A percentile compares a stretch with the other conserved stretches of the same genome.
These are phyloP conservation scores for Brassicogethes aeneus DNA, from an alignment of 2,888 invertebrate genomes.

Conservation along the genomic window DNA sequence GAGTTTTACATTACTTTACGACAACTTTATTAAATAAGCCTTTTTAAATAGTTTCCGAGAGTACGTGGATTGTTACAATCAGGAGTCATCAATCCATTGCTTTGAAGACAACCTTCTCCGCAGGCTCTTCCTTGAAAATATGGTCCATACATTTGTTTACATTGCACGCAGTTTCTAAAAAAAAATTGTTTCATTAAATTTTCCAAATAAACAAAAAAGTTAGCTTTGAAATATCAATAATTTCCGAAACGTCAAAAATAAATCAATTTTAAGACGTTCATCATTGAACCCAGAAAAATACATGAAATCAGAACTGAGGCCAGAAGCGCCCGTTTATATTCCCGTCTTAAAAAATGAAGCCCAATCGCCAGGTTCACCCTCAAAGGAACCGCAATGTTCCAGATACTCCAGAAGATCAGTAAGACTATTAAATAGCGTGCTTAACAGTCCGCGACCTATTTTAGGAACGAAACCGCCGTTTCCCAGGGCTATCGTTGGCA, in stretches of 20 bases:
- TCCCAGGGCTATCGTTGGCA: slow-evolving; percentile 24
- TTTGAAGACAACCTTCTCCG: slow-evolving; percentile 39
- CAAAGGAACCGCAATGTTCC: slow-evolving; percentile 16
- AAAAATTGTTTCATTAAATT: no score
- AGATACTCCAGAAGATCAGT: slow-evolving; percentile 18
- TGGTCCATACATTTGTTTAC: slow-evolving; percentile 44
- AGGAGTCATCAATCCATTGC: slow-evolving; percentile 32
- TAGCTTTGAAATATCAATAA: no score
- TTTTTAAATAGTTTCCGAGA: slow-evolving; percentile 38
- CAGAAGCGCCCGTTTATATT: slow-evolving; percentile 23
- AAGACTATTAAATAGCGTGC: slow-evolving; percentile 10
- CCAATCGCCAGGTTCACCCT: slow-evolving; percentile 2
- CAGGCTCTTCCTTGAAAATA: slow-evolving; percentile 43
- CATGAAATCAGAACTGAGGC: slow-evolving; percentile 23
- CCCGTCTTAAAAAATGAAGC: slow-evolving; percentile 16
- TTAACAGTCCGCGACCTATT: slow-evolving; percentile 23
- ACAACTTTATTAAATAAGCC: slow-evolving; percentile 27
- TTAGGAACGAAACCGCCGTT: slow-evolving; percentile 21
- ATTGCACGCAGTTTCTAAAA: slow-evolving; percentile 42
- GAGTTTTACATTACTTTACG: no score
- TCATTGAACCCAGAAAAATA: no score
- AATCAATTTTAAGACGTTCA: no score
- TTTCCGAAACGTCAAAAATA: no score
- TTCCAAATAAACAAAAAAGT: no score
- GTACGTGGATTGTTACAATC: slow-evolving; percentile 46